phyloP scores from a whole-genome alignment of 23 tunicate genomes.

The Styela clava region DNA sequence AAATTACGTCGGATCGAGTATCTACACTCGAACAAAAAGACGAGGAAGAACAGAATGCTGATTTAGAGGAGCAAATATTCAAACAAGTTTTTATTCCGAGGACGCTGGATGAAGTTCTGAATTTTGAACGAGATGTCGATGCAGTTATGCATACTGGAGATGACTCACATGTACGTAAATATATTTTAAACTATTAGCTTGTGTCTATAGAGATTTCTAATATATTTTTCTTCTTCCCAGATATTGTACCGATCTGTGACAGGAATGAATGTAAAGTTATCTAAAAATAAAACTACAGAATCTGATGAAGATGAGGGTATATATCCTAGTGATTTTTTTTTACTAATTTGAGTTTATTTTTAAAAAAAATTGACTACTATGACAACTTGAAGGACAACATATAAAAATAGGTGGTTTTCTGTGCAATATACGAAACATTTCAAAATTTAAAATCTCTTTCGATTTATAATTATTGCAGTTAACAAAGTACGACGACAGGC shows the following conservation, averaged over 20 bases:
- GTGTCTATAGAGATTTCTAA: too few species aligned
- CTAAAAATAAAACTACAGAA: conserved; percentile 32
- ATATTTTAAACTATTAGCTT: too few species aligned
- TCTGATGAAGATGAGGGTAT: neutral
- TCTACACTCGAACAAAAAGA: neutral
- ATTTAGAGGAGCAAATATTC: conserved; percentile 74
- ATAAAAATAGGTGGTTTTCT: too few species aligned
- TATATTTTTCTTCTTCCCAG: too few species aligned
- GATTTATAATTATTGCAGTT: too few species aligned
- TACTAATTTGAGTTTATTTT: too few species aligned
- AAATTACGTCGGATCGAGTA: conserved; percentile 36
- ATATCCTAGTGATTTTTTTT: too few species aligned
- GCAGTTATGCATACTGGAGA: conserved; percentile 47
- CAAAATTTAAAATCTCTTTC: too few species aligned
- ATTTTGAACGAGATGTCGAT: conserved; percentile 61
- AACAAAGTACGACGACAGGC: too few species aligned
- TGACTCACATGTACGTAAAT: conserved; percentile 14
- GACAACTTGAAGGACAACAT: too few species aligned
- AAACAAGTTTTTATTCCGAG: conserved; percentile 68
- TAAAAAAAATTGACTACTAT: too few species aligned
- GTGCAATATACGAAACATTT: too few species aligned
- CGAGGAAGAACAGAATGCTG: conserved; percentile 14
- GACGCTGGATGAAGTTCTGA: conserved; percentile 64
- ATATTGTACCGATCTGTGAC: conserved; percentile 76
- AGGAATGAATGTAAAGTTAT: conserved; percentile 49